These are phyloP conservation scores for Cololabis saira DNA, from an alignment of 2,113 vertebrate species.

Conservation along the genomic window DNA sequence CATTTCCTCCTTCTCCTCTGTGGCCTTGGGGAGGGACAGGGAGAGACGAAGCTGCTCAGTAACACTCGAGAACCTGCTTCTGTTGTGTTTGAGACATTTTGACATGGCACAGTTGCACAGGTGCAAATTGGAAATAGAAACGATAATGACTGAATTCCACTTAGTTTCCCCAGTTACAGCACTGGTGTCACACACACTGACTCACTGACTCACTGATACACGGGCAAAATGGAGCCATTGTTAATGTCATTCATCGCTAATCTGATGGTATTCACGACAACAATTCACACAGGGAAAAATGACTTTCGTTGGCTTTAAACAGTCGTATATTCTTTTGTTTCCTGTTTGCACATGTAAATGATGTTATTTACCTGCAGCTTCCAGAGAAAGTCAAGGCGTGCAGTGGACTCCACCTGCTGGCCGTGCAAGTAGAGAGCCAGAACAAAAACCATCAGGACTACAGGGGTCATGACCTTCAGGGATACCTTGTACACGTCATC, in stretches of 20 bases:
- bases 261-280: background rate
- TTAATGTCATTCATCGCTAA: background rate
- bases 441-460: conserved; percentile 92
- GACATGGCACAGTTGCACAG: conserved; percentile 2
- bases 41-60: conserved; percentile 6
- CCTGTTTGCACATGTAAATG: background rate
- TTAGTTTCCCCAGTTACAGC: conserved; percentile 1
- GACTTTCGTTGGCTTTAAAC: background rate
- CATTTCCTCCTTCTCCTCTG: conserved; percentile 98
- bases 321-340: background rate
- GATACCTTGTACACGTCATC: conserved; percentile 83
- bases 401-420: conserved; percentile 97
- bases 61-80: background rate
- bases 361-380: conserved; percentile 90
- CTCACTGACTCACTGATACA: background rate
- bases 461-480: conserved; percentile 91
- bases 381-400: conserved; percentile 98
- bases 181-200: background rate
- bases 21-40: conserved; percentile 83
- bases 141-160: conserved; percentile 2
- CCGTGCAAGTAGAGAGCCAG: conserved; percentile 96
- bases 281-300: background rate
- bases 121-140: background rate
- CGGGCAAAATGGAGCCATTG: background rate
- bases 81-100: background rate